Conservation (phyloP, 2,113 vertebrate genomes). For the Sialia sialis region DNA sequence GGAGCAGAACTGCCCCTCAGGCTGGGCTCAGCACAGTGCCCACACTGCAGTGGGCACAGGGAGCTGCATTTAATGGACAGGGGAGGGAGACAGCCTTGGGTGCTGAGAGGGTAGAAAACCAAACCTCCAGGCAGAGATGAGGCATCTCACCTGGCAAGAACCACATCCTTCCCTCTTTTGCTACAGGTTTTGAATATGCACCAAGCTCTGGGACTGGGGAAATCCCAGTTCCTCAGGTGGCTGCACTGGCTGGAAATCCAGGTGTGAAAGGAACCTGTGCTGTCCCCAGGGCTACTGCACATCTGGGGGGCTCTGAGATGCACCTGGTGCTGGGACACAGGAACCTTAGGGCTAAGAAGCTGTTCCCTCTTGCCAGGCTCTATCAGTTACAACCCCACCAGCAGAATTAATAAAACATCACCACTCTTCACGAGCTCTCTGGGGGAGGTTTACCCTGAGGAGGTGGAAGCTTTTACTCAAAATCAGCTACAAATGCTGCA, state of each 20-base stretch:
- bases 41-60: neutral
- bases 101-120: neutral
- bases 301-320: rapidly evolving
- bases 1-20: neutral
- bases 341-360: neutral
- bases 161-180: neutral
- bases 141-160: neutral
- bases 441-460: neutral
- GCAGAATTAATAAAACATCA: neutral
- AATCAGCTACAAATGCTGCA: neutral
- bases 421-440: rapidly evolving
- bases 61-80: neutral
- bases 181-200: neutral
- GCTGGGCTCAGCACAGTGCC: neutral
- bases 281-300: neutral
- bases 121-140: neutral
- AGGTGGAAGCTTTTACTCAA: neutral
- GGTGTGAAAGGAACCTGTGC: neutral
- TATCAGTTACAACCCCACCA: neutral
- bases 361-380: neutral
- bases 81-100: too few species aligned
- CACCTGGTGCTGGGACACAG: neutral
- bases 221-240: neutral
- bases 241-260: neutral
- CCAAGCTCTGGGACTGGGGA: neutral